Conservation (phyloP, 2,888 invertebrate genomes). For the Clistopyga incitator region DNA sequence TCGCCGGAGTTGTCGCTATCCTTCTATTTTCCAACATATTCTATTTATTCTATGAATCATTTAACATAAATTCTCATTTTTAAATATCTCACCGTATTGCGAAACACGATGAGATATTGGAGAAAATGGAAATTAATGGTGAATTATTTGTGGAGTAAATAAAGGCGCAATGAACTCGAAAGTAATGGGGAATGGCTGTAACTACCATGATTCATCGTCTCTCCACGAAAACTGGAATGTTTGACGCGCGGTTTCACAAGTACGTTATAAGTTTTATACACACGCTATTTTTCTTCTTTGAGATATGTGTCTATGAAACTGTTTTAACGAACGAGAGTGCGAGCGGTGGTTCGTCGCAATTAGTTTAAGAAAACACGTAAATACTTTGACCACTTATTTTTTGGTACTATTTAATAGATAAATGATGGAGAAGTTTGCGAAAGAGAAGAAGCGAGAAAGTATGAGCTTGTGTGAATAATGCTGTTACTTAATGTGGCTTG, state of each 20-base stretch:
- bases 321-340: slow-evolving; percentile 14
- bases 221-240: slow-evolving; percentile 28
- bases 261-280: slow-evolving; percentile 63
- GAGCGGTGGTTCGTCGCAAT: slow-evolving; percentile 45
- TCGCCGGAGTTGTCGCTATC: not conserved
- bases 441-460: slow-evolving; percentile 24
- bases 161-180: too few relatives aligned
- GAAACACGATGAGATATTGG: too few relatives aligned
- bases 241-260: slow-evolving; percentile 50
- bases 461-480: slow-evolving; percentile 33
- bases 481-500: slow-evolving; percentile 32
- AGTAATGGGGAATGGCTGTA: not conserved
- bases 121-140: too few relatives aligned
- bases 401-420: slow-evolving; percentile 57
- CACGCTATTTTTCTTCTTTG: slow-evolving; percentile 23
- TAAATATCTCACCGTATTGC: too few relatives aligned
- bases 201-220: not conserved
- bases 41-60: too few relatives aligned
- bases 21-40: too few relatives aligned
- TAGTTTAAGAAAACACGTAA: slow-evolving; percentile 66
- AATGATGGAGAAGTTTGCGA: slow-evolving; percentile 33
- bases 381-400: slow-evolving; percentile 69
- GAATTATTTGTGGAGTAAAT: too few relatives aligned
- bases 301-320: not conserved
- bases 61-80: too few relatives aligned